A percentile compares a stretch with the other conserved stretches of the same genome.
These are phyloP conservation scores for Microcaecilia unicolor DNA, from an alignment of 2,797 vertebrate genomes.

Conservation along the genomic window DNA sequence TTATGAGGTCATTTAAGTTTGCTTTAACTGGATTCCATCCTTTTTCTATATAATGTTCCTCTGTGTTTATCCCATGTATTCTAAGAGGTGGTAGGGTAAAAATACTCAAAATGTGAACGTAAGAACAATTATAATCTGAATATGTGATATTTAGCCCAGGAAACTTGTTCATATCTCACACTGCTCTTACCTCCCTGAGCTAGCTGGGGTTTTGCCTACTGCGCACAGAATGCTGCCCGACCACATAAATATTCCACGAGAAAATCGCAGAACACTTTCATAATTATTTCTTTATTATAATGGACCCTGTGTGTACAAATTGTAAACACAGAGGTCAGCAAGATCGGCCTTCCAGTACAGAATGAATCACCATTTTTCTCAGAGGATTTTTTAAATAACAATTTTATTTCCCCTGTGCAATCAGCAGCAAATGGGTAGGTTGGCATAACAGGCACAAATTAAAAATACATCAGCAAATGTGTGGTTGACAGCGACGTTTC, in stretches of 20 bases:
- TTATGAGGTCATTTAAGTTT: too few relatives aligned
- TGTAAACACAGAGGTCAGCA: background rate
- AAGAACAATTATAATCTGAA: too few relatives aligned
- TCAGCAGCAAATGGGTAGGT: conserved; percentile 6
- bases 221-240: background rate
- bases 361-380: background rate
- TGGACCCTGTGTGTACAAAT: background rate
- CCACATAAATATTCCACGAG: background rate
- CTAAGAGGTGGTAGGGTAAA: too few relatives aligned
- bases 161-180: too few relatives aligned
- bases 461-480: conserved; percentile 2
- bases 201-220: background rate
- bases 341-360: background rate
- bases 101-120: too few relatives aligned
- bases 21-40: too few relatives aligned
- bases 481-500: background rate
- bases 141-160: too few relatives aligned
- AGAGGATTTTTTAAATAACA: conserved; percentile 2
- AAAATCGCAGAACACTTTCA: background rate
- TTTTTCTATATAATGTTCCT: too few relatives aligned
- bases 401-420: conserved; percentile 9
- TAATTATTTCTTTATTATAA: background rate
- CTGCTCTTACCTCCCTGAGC: background rate
- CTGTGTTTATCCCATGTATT: too few relatives aligned
- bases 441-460: background rate